Percentiles rank a stretch among this genome's conserved stretches.
Evolutionary conservation across 2,797 vertebrate genomes (phyloP).

Genomic region (Sphenopsis melanotis): DNA sequence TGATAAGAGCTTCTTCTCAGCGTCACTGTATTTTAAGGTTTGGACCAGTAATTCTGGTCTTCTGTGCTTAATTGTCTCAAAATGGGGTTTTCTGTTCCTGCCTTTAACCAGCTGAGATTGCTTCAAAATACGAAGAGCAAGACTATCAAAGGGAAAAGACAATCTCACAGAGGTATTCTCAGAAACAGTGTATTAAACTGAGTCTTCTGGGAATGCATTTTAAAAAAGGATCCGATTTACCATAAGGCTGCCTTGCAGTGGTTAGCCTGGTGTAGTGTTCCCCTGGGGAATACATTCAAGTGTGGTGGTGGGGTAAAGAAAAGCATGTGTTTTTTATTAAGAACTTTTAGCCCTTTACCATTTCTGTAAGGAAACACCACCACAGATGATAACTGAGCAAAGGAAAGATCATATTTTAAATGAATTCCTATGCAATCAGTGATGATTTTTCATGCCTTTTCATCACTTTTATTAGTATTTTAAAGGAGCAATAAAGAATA

Average conservation of each 20-base stretch:
- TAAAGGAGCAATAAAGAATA: constrained; percentile 51
- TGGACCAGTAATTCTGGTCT: neutral
- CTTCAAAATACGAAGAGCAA: constrained; percentile 46
- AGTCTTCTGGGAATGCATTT: constrained; percentile 59
- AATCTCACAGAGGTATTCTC: constrained; percentile 50
- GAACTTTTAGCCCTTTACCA: constrained; percentile 63
- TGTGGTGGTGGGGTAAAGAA: constrained; percentile 56
- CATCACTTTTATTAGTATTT: constrained; percentile 56
- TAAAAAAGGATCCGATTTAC: constrained; percentile 54
- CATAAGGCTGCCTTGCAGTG: constrained; percentile 58
- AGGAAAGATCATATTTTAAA: constrained; percentile 65
- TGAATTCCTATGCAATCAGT: constrained; percentile 49
- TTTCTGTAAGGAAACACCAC: constrained; percentile 69
- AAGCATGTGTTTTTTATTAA: constrained; percentile 75
- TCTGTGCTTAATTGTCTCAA: neutral
- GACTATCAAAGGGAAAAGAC: constrained; percentile 51
- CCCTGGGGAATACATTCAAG: constrained; percentile 59
- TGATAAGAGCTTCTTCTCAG: neutral
- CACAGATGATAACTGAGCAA: constrained; percentile 60
- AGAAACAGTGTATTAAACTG: constrained; percentile 52
- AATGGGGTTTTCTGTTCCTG: neutral
- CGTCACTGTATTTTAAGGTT: neutral
- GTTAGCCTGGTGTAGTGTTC: constrained; percentile 57
- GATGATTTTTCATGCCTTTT: constrained; percentile 65
- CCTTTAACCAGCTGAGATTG: neutral